Conservation (phyloP, 2,113 vertebrate genomes). For the Mola mola region DNA sequence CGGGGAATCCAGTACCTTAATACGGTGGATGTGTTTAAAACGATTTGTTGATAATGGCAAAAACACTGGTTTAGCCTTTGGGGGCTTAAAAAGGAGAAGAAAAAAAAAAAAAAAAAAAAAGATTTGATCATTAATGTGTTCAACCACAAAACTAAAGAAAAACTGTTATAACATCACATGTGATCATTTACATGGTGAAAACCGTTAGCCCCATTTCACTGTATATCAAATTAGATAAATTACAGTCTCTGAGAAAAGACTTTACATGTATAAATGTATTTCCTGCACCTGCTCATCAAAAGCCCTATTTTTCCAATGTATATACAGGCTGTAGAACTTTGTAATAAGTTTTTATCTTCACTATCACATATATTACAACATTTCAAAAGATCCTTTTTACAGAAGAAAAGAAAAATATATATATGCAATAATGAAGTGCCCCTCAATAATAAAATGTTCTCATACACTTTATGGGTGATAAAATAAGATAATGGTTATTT, state of each 20-base stretch:
- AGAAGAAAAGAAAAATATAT: conserved; percentile 87
- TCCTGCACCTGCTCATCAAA: conserved; percentile 84
- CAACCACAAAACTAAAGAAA: conserved; percentile 49
- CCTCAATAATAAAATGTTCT: conserved; percentile 77
- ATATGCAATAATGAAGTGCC: conserved; percentile 79
- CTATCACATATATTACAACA: conserved; percentile 90
- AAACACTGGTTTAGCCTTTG: conserved; percentile 72
- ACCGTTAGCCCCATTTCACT: conserved; percentile 76
- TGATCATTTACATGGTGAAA: conserved; percentile 72
- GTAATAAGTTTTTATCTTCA: conserved; percentile 87
- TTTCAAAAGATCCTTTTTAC: conserved; percentile 85
- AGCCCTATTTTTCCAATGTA: conserved; percentile 85
- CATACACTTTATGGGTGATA: conserved; percentile 80
- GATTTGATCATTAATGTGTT: conserved; percentile 58
- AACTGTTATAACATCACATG: conserved; percentile 61
- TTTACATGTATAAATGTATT: conserved; percentile 83
- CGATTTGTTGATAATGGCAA: conserved; percentile 50
- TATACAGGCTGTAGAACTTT: conserved; percentile 91
- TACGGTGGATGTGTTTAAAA: conserved; percentile 57
- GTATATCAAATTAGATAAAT: conserved; percentile 80
- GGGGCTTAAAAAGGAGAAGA: conserved; percentile 5
- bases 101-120: conserved; percentile 22
- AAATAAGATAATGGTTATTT: conserved; percentile 79
- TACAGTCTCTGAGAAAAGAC: conserved; percentile 80
- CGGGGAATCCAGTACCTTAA: conserved; percentile 64